Base-by-base conservation (phyloP, 2,888 invertebrate genomes). In the Meloe dianella region DNA sequence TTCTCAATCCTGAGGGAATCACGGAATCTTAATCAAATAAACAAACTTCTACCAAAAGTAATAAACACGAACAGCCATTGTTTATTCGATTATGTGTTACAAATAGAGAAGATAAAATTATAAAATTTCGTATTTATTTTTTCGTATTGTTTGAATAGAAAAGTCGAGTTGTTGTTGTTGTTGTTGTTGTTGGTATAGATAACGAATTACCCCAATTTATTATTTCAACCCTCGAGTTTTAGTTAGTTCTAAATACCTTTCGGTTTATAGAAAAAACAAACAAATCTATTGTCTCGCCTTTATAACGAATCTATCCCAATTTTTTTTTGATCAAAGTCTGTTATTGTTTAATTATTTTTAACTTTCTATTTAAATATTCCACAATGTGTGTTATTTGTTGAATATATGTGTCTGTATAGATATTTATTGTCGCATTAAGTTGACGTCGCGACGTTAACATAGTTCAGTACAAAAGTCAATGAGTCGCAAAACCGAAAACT, bases 391-490 rank as follows among this genome's bases (percentile, higher is more conserved):
- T 35, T n/a, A n/a, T n/a, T n/a, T n/a, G n/a, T 2, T 35, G 35
- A 6, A 14, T 35, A 14, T 35, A 14, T 35, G 17, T 47, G 12
- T 51, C 3, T 51, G 7, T 24, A 5, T 51, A 5, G 22, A 51
- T 51, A 14, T 51, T 24, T 51, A 51, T 51, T 22, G 24, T 51
- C 22, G 51, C 14, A 54, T 54, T 30, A 35, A 17, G 61, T 61
- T n/a, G 59, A 38, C 60, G 60, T 41, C 38, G 60, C 24, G 38
- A 60, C 60, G 60, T 62, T 66, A 57, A 60, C 47, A 60, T 63
- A 63, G 41, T 60, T 63, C 60, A 60, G 60, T 61, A 60, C 24
- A 38, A 61, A 32, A 63, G 67, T 64, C 67, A 67, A 67, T 67
- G 67, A 58, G 63, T 67, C 67, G 67, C 60, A 54, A 67, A 67